Conservation (phyloP, 2,113 vertebrate species). For the Macrotis lagotis region DNA sequence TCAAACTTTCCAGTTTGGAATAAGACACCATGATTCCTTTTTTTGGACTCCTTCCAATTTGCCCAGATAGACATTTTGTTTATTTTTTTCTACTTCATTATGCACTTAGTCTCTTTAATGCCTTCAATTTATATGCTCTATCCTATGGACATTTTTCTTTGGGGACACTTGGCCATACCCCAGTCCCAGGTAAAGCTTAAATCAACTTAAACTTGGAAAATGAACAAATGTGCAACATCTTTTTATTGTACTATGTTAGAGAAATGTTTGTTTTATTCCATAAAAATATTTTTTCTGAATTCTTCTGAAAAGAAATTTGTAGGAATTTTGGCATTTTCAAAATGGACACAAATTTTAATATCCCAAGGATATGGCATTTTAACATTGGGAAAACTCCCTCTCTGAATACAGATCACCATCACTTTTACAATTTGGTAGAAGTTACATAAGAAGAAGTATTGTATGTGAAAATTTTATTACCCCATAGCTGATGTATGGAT, state of each 20-base stretch:
- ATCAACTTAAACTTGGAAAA: background rate
- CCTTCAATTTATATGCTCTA: background rate
- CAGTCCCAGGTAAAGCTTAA: background rate
- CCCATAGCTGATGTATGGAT: background rate
- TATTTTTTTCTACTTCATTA: background rate
- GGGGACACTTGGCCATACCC: background rate
- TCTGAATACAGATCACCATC: background rate
- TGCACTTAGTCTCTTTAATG: background rate
- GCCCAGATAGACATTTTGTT: background rate
- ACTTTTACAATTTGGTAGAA: background rate
- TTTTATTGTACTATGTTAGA: no score
- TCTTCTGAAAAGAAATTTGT: background rate
- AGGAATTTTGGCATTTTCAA: background rate
- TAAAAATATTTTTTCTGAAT: background rate
- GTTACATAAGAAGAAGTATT: background rate
- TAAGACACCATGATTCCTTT: background rate
- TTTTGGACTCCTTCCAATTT: background rate
- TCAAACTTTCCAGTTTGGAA: background rate
- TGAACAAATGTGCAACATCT: no score
- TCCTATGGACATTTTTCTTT: background rate
- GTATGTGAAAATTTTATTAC: background rate
- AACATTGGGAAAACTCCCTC: background rate
- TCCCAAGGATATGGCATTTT: background rate
- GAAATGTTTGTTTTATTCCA: no score
- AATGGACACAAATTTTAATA: background rate